Evolutionary conservation across 2,888 invertebrate species (phyloP), one percentile per base, ranked within the genome.

Genomic region (Hypomecis punctinalis): DNA sequence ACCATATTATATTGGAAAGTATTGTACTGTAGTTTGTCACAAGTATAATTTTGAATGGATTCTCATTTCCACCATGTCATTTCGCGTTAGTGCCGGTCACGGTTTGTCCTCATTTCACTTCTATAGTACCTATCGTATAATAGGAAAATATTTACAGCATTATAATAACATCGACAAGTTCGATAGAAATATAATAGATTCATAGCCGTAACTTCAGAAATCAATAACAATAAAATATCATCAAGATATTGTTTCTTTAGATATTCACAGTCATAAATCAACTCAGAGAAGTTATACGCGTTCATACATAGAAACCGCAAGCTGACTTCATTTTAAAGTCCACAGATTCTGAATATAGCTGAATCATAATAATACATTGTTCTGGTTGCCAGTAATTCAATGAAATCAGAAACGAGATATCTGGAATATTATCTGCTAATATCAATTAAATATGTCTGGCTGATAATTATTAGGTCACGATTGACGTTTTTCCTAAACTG

Each of bases 61-160:
- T 9, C 48, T 49, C 37, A 23, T 49, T 49, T 55, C 4, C 48
- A 47, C 53, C 61, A 10, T 61, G 55, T 39, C 43, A 55, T 61
- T 45, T n/a, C 54, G 48, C 33, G n/a, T 61, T 61, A 61, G 55
- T 23, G 37, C 3, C 60, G 53, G 53, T 60, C 53, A 47, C 48
- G 48, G 55, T 10, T 36, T n/a, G 54, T 47, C 23, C 45, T 43
- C 48, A 5, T 55, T 61, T 55, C 43, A 35, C 33, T 55, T 33
- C 36, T 33, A n/a, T 5, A 37, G 46, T 13, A 37, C 43, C 49
- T 53, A 3, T 23, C 23, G 23, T 40, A 9, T n/a, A 37, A n/a
- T 5, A 33, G 10, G 10, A 43, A 49, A 51, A 58, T 49, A 13
- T 42, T 48, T 42, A n/a, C 33, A 13, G 13, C 23, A 39, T n/a